Base-by-base conservation (phyloP, 2,888 invertebrate species). In the Agonopterix alstromeriana region DNA sequence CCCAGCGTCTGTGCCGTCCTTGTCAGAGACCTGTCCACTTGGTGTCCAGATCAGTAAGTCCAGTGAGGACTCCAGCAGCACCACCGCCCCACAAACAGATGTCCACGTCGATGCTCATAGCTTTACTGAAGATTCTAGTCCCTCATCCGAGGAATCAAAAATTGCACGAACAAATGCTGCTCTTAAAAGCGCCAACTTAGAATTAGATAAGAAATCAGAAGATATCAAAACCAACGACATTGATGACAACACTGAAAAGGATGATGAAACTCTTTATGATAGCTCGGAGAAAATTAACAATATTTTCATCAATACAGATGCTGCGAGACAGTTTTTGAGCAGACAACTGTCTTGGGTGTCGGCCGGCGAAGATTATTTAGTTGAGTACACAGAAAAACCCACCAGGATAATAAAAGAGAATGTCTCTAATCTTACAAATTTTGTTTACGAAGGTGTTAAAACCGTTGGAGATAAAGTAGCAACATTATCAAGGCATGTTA, bases 221-320 rank as follows among this genome's bases (percentile, higher is more conserved):
- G 65, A 73, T 50, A 55, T 55, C 42, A 66, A 67, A 53, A 57
- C 60, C 43, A 54, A 59, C 53, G 69, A 66, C 45, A 73, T 72
- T 57, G 62, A 65, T 61, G 69, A 71, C 48, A 68, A 67, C 42
- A 69, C 66, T 52, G 73, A 73, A 50, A 69, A 71, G 55, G 70
- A 68, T 47, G 71, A 70, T 56, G 77, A 77, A 40, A 67, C 65
- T 42, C 66, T 70, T 45, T 69, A 72, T 53, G 72, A 61, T 36
- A 74, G 67, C 56, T 66, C 73, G 55, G 84, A 86, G 47, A 90
- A 90, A 63, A 79, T 89, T 50, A 93, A 93, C 63, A 92, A 93
- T 61, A 92, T 93, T 63, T 93, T 94, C 69, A 92, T 94, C n/a
- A 94, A 94, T 69, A 93, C 94, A 35, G 93, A 93, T 81, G 93